Conservation (phyloP, 1,140 invertebrate species). For the Sitophilus oryzae region DNA sequence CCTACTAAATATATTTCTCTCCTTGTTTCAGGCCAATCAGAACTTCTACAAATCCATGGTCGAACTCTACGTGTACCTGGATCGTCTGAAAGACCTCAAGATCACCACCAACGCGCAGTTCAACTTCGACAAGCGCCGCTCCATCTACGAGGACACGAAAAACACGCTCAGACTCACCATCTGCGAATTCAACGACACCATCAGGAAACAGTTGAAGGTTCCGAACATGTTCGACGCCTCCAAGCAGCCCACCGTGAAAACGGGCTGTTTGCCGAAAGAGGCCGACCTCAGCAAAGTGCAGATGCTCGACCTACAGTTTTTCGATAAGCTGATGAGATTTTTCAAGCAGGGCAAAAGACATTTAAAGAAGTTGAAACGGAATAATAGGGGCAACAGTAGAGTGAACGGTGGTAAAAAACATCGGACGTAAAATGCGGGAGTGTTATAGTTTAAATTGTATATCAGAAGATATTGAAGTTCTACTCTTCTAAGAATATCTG, state of each 20-base stretch:
- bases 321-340: slow-evolving; percentile 22
- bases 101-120: slow-evolving; percentile 13
- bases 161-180: slow-evolving; percentile 17
- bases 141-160: slow-evolving; percentile 19
- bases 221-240: not conserved
- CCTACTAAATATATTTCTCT: not conserved
- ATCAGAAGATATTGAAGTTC: too few relatives aligned
- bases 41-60: slow-evolving; percentile 21
- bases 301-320: slow-evolving; percentile 23
- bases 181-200: slow-evolving; percentile 26
- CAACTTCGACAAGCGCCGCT: slow-evolving; percentile 5
- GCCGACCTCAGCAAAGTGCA: slow-evolving; percentile 12
- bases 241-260: slow-evolving; percentile 1
- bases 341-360: slow-evolving; percentile 14
- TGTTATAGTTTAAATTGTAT: too few relatives aligned
- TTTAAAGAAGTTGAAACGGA: slow-evolving; percentile 16
- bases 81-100: slow-evolving; percentile 9
- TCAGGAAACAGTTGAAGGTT: slow-evolving; percentile 2
- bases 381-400: slow-evolving; percentile 2
- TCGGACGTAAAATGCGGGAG: not conserved
- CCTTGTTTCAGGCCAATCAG: slow-evolving; percentile 21
- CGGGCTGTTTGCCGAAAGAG: slow-evolving; percentile 8
- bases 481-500: too few relatives aligned
- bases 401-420: not conserved
- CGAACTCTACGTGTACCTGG: slow-evolving; percentile 13